Percentiles rank a stretch among this genome's conserved stretches.
phyloP scores from a whole-genome alignment of 2,113 vertebrate genomes.

The Pterocles gutturalis region DNA sequence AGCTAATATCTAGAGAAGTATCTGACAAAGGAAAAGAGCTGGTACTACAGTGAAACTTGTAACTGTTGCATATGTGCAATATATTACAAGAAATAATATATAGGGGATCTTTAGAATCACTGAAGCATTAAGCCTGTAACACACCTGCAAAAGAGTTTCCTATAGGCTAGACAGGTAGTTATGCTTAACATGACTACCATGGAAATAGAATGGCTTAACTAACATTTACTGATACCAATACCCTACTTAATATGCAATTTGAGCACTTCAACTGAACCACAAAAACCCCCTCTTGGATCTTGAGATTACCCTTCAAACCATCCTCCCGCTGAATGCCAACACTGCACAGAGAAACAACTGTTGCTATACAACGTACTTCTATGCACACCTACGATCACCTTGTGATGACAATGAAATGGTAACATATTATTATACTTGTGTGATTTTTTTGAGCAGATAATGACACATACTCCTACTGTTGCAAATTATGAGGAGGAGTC shows the following conservation, averaged over 20 bases:
- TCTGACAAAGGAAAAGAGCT: not conserved
- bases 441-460: conserved; percentile 49
- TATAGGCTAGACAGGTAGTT: not conserved
- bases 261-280: not conserved
- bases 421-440: conserved; percentile 58
- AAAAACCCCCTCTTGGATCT: not conserved
- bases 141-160: not conserved
- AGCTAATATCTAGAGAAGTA: not conserved
- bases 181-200: not conserved
- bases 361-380: conserved; percentile 30
- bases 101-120: not conserved
- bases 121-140: not conserved
- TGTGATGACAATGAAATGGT: conserved; percentile 67
- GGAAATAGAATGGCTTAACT: not conserved
- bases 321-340: not conserved
- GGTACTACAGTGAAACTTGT: not conserved
- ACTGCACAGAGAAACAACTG: not conserved
- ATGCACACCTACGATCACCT: conserved; percentile 54
- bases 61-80: not conserved
- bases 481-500: conserved; percentile 59
- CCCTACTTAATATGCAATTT: not conserved
- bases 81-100: not conserved
- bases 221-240: not conserved
- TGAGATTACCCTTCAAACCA: conserved; percentile 34
- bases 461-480: conserved; percentile 73